Conservation (phyloP, 2,797 vertebrate genomes). For the Macrochelys suwanniensis region DNA sequence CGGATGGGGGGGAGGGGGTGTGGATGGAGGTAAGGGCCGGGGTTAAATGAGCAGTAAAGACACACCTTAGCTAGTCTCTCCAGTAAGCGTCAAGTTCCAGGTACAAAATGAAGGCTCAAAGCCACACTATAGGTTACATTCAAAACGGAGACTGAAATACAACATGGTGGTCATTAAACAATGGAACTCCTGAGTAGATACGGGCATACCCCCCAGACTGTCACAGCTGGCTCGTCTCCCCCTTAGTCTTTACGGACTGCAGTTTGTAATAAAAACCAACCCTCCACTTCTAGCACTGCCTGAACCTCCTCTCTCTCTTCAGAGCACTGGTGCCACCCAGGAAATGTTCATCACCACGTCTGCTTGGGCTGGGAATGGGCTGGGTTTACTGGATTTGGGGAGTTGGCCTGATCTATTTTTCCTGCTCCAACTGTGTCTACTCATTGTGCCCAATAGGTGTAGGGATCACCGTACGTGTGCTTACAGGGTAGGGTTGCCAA, state of each 20-base stretch:
- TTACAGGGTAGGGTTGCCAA: background rate
- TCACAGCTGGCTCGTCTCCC: fast-evolving
- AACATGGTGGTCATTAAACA: background rate
- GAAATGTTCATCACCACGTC: background rate
- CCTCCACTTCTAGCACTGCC: background rate
- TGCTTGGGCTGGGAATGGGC: background rate
- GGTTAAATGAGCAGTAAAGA: background rate
- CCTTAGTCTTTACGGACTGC: background rate
- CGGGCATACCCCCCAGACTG: background rate
- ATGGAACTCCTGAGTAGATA: background rate
- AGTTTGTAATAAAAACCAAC: fast-evolving
- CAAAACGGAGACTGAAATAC: background rate
- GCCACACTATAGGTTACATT: background rate
- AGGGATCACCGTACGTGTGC: background rate
- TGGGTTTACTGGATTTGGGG: background rate
- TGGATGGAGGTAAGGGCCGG: background rate
- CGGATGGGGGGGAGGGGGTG: background rate
- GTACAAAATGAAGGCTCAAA: background rate
- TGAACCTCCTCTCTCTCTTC: background rate
- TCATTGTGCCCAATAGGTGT: background rate
- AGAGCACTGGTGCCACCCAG: no score
- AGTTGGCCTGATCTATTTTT: background rate
- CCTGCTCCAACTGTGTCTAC: background rate
- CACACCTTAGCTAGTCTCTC: background rate
- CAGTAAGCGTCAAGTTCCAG: background rate